Conservation (phyloP, 2,113 vertebrate species). For the Vombatus ursinus region DNA sequence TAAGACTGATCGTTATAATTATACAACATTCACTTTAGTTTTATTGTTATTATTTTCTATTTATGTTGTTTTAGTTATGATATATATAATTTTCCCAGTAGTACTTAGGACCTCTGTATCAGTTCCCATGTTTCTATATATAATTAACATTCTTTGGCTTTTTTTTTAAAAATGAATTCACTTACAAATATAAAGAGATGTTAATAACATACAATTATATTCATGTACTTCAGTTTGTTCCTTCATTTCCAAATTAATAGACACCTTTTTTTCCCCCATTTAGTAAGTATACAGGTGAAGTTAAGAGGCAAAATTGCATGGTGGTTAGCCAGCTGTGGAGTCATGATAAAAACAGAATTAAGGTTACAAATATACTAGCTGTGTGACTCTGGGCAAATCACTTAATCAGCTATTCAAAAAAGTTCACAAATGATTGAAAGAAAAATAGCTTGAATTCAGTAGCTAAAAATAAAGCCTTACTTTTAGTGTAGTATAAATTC, state of each 20-base stretch:
- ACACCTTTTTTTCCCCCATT: not conserved
- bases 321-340: not conserved
- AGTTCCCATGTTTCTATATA: not conserved
- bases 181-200: not conserved
- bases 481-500: not conserved
- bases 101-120: not conserved
- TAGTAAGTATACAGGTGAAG: not conserved
- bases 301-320: not conserved
- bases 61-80: not conserved
- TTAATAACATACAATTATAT: not conserved
- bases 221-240: not conserved
- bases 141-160: not conserved
- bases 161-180: not conserved
- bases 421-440: not conserved
- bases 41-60: not conserved
- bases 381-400: not conserved
- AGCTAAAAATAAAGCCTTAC: not conserved
- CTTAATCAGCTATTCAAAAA: not conserved
- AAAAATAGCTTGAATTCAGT: not conserved
- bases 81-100: not conserved
- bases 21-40: not conserved
- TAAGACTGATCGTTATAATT: not conserved
- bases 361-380: not conserved
- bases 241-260: not conserved
- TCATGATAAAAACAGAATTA: not conserved